A percentile compares a stretch with the other conserved stretches of the same genome.
phyloP scores from a whole-genome alignment of 35 echinoderm and acorn worm species.

The Stichopus chloronotus region DNA sequence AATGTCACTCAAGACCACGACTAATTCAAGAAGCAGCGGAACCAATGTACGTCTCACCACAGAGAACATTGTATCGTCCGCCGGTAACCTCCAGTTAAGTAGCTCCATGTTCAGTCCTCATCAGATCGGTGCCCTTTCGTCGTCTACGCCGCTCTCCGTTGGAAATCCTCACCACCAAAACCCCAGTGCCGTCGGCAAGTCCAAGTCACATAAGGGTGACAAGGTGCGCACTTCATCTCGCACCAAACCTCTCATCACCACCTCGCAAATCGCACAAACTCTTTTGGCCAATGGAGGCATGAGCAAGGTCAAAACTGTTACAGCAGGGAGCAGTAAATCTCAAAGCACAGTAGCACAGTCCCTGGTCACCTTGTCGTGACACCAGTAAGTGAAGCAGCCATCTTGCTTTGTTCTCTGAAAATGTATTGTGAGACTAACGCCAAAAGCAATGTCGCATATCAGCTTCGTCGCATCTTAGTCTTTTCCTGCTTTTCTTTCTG shows the following conservation, averaged over 20 bases:
- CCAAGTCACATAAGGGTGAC: background rate
- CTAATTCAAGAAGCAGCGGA: background rate
- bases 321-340: background rate
- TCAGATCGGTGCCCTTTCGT: background rate
- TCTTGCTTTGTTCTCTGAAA: too few species aligned
- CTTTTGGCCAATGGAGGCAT: slow-evolving; percentile 24
- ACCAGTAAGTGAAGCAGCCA: background rate
- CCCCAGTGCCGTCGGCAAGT: background rate
- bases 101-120: background rate
- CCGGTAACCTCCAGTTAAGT: background rate
- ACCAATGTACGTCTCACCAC: background rate
- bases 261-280: slow-evolving; percentile 44
- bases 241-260: slow-evolving; percentile 5
- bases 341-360: background rate
- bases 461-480: too few species aligned
- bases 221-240: background rate
- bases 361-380: background rate
- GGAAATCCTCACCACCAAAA: background rate
- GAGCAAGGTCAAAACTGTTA: slow-evolving; percentile 33
- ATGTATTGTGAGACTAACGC: too few species aligned
- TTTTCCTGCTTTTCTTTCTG: too few species aligned
- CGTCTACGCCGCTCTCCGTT: background rate
- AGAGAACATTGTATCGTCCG: background rate
- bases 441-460: too few species aligned
- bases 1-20: background rate